Conservation (phyloP, 2,888 invertebrate species). For the Schrankia costaestrigalis region DNA sequence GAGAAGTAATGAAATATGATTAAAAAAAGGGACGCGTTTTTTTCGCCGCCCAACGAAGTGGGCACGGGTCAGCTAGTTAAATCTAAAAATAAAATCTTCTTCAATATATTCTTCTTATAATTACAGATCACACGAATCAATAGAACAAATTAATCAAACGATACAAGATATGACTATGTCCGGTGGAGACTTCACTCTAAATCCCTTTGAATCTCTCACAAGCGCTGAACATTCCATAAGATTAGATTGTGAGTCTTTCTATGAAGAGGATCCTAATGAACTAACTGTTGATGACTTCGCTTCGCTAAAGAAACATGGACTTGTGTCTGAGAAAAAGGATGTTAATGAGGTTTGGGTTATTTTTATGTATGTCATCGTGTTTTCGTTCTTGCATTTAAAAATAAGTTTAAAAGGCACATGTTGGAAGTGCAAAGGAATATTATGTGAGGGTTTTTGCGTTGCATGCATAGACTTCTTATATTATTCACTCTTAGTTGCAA, state of each 20-base stretch:
- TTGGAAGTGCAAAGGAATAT: too few species aligned
- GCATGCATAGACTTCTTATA: too few species aligned
- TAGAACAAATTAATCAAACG: conserved; percentile 75
- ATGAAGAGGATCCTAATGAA: conserved; percentile 62
- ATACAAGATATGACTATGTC: conserved; percentile 76
- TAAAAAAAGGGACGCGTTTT: too few species aligned
- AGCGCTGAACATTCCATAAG: conserved; percentile 65
- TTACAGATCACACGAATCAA: conserved; percentile 61
- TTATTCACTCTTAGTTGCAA: too few species aligned
- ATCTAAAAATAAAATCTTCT: background rate
- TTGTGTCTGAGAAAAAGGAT: conserved; percentile 64
- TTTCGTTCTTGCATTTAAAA: background rate
- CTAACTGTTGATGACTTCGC: conserved; percentile 72
- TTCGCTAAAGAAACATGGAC: conserved; percentile 69
- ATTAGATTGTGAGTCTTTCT: conserved; percentile 66
- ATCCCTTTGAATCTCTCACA: conserved; percentile 66
- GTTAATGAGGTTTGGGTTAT: conserved; percentile 68
- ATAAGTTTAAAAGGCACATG: too few species aligned
- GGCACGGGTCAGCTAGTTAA: too few species aligned
- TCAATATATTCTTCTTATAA: too few species aligned
- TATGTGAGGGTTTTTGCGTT: too few species aligned
- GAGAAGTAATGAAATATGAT: too few species aligned
- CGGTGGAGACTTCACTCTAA: conserved; percentile 67
- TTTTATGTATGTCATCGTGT: too few species aligned
- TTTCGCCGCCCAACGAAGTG: too few species aligned